These are phyloP conservation scores for Empidonax traillii DNA, from an alignment of 2,113 vertebrate genomes.

Conservation along the genomic window DNA sequence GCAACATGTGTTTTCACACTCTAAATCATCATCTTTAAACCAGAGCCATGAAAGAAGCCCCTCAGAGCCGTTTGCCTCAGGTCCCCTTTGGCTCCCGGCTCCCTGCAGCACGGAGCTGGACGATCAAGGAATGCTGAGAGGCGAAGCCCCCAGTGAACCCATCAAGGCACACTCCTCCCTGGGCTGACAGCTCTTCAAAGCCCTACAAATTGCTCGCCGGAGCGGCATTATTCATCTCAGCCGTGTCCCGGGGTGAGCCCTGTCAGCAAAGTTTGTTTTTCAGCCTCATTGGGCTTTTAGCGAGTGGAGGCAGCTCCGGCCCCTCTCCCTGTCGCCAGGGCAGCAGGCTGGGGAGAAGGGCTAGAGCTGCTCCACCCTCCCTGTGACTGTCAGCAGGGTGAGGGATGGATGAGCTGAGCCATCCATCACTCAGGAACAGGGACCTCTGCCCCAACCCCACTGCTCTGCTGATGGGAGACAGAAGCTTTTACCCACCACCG, in stretches of 20 bases:
- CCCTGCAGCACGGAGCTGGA: fast-evolving
- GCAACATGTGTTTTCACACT: neutral
- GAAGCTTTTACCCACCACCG: neutral
- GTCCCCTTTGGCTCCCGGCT: neutral
- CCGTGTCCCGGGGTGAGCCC: neutral
- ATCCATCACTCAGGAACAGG: neutral
- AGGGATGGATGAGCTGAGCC: neutral
- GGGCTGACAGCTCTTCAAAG: slow-evolving; percentile 33
- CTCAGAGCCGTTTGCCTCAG: neutral
- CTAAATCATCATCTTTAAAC: neutral
- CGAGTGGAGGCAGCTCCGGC: neutral
- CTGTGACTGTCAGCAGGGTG: neutral
- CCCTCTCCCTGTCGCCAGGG: neutral
- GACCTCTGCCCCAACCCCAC: neutral
- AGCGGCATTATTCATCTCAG: neutral
- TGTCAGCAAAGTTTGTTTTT: slow-evolving; percentile 15
- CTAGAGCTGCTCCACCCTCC: neutral
- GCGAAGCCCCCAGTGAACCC: neutral
- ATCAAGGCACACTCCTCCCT: neutral
- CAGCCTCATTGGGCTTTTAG: slow-evolving; percentile 13
- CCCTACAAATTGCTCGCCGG: neutral
- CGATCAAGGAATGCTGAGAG: neutral
- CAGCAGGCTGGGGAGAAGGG: neutral
- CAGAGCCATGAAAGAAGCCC: neutral
- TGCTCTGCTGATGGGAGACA: neutral